A percentile compares a stretch with the other conserved stretches of the same genome.
Evolutionary conservation across 2,888 invertebrate genomes (phyloP).

Genomic region (Digitonthophagus gazella): DNA sequence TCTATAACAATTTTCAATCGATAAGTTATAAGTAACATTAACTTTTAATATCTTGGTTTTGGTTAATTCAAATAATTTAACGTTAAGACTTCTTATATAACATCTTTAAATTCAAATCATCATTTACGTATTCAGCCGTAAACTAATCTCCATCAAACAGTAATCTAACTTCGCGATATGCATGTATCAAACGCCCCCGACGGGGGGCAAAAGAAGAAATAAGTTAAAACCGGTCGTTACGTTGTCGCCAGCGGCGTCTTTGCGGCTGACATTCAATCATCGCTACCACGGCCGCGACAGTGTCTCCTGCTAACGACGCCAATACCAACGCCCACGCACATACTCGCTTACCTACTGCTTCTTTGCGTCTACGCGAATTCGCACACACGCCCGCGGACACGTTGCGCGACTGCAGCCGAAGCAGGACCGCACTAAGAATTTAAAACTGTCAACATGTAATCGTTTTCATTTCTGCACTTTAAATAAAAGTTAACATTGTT

Average conservation of each 20-base stretch:
- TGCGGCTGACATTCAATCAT: conserved; percentile 6
- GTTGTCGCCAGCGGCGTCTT: not conserved
- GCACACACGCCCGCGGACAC: conserved; percentile 11
- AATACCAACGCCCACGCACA: conserved; percentile 9
- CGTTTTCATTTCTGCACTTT: not conserved
- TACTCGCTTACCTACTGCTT: conserved; percentile 3
- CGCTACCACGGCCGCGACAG: conserved; percentile 2
- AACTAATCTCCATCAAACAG: not conserved
- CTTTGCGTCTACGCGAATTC: not conserved
- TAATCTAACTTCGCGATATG: not conserved
- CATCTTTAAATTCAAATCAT: no score
- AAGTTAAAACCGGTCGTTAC: conserved; percentile 8
- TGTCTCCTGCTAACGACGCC: conserved; percentile 7
- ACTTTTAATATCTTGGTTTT: no score
- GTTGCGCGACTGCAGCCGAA: conserved; percentile 4
- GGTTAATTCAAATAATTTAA: no score
- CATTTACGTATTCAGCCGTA: not conserved
- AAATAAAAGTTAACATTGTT: not conserved
- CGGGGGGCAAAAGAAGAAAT: not conserved
- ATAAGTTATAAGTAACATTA: no score
- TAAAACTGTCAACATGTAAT: not conserved
- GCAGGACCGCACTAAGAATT: not conserved
- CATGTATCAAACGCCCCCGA: not conserved
- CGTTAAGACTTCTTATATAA: no score
- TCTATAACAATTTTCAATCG: no score